Evolutionary conservation across 2,113 vertebrate genomes (phyloP), one percentile per base, ranked within the genome.

Genomic region (Lophochroa leadbeateri): DNA sequence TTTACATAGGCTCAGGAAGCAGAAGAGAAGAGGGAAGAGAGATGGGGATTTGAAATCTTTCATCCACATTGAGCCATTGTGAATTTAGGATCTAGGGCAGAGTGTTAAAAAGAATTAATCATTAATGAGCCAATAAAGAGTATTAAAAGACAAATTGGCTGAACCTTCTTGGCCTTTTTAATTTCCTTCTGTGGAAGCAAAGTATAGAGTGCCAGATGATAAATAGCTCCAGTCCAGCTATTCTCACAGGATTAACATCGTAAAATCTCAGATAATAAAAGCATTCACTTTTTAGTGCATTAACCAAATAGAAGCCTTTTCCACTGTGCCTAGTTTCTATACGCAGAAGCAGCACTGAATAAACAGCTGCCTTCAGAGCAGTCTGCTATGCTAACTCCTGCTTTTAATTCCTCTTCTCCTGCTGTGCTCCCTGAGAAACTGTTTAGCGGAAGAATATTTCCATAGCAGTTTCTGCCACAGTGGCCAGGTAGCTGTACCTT

Each of bases 91-190:
- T 87, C 74, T 65, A 92, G 93, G 88, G 94, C 94, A 91, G 91
- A 97, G 90, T 88, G 89, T 86, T 93, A 81, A 96, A 95, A 96
- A 94, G 93, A 96, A 97, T 97, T 97, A 86, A 96, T 98, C 67
- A 91, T 96, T 97, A 97, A 98, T 94, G 93, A 97, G 76, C 86
- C 95, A 96, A 81, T 97, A 97, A 98, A 96, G 81, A 70, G 50
- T 93, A 93, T 97, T 97, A 97, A 95, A 97, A 93, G 95, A 92
- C 86, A 97, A 92, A 95, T 94, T 97, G 96, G 92, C 94, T 97
- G 94, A 98, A 97, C 92, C 46, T 95, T 81, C 53, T 57, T 95
- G 89, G 64, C 96, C 88, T 91, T 71, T 86, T 96, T 92, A 21
- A 84, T 95, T 97, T 93, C 95, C 85, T 93, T 92, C 88, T 91